Evolutionary conservation across 2,888 invertebrate species (phyloP).

Genomic region (Pachliopta kotzebuea): DNA sequence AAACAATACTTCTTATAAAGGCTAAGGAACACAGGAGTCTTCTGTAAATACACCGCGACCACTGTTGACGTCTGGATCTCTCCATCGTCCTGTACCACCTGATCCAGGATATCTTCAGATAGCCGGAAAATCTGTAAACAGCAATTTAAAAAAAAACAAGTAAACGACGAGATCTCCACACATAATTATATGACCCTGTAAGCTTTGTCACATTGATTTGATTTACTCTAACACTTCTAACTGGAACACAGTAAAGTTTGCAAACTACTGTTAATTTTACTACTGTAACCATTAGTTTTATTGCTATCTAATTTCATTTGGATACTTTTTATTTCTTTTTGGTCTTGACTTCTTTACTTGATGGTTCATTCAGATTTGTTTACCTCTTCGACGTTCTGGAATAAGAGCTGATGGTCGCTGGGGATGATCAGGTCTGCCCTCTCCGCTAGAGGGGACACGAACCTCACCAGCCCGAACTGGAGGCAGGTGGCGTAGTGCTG

Average conservation of each 20-base stretch:
- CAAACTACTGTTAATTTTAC: too few relatives aligned
- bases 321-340: too few relatives aligned
- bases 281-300: too few relatives aligned
- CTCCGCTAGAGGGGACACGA: constrained; percentile 87
- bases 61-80: constrained; percentile 85
- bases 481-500: constrained; percentile 89
- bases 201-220: too few relatives aligned
- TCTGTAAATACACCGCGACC: constrained; percentile 85
- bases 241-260: too few relatives aligned
- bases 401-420: constrained; percentile 88
- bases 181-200: too few relatives aligned
- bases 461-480: constrained; percentile 89
- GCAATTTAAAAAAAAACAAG: too few relatives aligned
- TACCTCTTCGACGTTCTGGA: constrained; percentile 93
- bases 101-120: constrained; percentile 90
- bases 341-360: too few relatives aligned
- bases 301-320: too few relatives aligned
- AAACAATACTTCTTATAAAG: constrained; percentile 91
- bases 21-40: constrained; percentile 86
- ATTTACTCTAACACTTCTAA: too few relatives aligned
- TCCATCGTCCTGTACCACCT: constrained; percentile 86
- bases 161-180: too few relatives aligned
- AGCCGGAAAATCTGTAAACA: constrained; percentile 83
- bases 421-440: constrained; percentile 88
- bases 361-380: background rate